Evolutionary conservation across 1,140 invertebrate species (phyloP).

Genomic region (Telenomus remus): DNA sequence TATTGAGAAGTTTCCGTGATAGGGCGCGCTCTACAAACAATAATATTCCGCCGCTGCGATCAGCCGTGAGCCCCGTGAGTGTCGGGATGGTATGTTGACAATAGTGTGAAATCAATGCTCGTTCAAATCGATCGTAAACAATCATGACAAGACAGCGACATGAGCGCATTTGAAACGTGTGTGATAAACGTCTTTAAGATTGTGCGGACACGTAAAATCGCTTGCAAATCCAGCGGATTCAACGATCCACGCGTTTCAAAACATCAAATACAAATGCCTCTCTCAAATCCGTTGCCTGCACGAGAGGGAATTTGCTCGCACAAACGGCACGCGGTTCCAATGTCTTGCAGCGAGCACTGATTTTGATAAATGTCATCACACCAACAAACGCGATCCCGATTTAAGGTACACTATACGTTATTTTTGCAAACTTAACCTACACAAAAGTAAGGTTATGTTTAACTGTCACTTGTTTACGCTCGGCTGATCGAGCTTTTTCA

Average conservation of each 20-base stretch:
- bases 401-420: conserved; percentile 62
- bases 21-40: conserved; percentile 4
- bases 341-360: conserved; percentile 7
- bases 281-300: neutral
- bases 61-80: no score
- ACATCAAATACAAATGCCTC: conserved; percentile 2
- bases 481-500: neutral
- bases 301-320: neutral
- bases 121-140: conserved; percentile 10
- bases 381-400: conserved; percentile 62
- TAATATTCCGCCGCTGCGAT: neutral
- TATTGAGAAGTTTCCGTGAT: neutral
- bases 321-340: conserved; percentile 8
- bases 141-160: neutral
- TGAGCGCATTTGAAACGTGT: neutral
- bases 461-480: conserved; percentile 18
- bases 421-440: conserved; percentile 23
- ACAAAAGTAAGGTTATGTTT: conserved; percentile 31
- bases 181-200: neutral
- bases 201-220: neutral
- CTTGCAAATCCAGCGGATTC: neutral
- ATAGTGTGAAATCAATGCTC: conserved; percentile 6
- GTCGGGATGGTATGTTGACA: conserved; percentile 3
- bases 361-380: conserved; percentile 65
- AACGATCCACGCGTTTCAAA: conserved; percentile 4